Percentiles rank a stretch among this genome's conserved stretches.
Conservation (phyloP, 2,888 invertebrate genomes). For the Saturnia pavonia region DNA sequence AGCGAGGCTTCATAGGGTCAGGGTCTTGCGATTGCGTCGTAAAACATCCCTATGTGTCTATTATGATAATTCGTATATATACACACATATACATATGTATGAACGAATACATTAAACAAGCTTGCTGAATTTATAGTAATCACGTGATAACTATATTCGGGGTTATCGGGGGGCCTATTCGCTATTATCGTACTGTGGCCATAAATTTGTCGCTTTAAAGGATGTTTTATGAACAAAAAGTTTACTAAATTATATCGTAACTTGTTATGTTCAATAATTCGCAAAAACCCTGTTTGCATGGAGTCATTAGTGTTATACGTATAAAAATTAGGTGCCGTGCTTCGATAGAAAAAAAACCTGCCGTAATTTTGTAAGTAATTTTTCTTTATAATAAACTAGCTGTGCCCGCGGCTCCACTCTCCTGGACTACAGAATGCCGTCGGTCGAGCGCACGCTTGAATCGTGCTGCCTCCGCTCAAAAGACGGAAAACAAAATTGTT, state of each 20-base stretch:
- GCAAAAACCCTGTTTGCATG: background rate
- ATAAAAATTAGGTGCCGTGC: background rate
- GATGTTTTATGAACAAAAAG: background rate
- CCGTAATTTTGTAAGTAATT: no score
- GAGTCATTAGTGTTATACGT: background rate
- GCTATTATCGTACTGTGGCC: constrained; percentile 52
- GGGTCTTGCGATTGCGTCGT: constrained; percentile 6
- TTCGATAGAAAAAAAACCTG: no score
- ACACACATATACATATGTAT: constrained; percentile 18
- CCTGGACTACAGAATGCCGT: no score
- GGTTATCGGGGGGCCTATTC: constrained; percentile 72
- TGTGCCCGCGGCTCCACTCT: no score
- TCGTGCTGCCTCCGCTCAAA: no score
- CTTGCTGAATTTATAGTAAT: constrained; percentile 59
- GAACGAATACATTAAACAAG: constrained; percentile 31
- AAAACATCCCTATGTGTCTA: constrained; percentile 9
- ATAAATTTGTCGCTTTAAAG: constrained; percentile 28
- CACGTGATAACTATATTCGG: constrained; percentile 74
- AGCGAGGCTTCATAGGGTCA: background rate
- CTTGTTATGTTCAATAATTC: background rate
- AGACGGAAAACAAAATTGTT: no score
- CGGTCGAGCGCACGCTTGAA: no score
- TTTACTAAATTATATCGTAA: background rate
- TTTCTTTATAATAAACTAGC: no score
- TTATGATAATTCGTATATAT: constrained; percentile 11